Evolutionary conservation across 1,140 invertebrate species (phyloP).

Genomic region (Diorhabda carinulata): DNA sequence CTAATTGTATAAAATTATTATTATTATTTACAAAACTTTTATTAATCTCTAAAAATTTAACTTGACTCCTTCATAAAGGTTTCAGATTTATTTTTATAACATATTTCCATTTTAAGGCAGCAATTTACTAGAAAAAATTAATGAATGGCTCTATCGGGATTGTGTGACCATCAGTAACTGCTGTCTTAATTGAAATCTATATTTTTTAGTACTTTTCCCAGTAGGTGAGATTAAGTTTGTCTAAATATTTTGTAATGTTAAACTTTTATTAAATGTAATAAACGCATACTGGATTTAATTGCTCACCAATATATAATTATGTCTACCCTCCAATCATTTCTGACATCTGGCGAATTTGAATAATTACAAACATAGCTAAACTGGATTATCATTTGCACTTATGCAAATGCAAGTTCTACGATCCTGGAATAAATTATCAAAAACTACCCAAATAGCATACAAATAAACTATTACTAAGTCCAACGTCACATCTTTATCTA

Average conservation of each 20-base stretch:
- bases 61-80: not conserved
- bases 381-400: too few species aligned
- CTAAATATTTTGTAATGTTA: constrained; percentile 3
- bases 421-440: too few species aligned
- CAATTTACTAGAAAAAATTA: not conserved
- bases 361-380: too few species aligned
- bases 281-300: not conserved
- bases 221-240: not conserved
- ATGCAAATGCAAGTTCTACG: too few species aligned
- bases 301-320: too few species aligned
- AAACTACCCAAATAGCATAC: too few species aligned
- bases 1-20: not conserved
- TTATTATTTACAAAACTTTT: not conserved
- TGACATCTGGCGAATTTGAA: too few species aligned
- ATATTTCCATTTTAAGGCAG: not conserved
- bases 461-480: too few species aligned
- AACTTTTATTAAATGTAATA: constrained; percentile 1
- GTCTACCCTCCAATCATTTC: too few species aligned
- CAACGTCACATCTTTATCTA: too few species aligned
- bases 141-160: not conserved
- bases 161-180: not conserved
- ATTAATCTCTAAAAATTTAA: not conserved
- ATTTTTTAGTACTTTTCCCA: not conserved
- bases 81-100: constrained; percentile 3
- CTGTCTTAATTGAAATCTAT: not conserved